Conservation (phyloP, 2,113 vertebrate genomes). For the Mastomys natalensis region DNA sequence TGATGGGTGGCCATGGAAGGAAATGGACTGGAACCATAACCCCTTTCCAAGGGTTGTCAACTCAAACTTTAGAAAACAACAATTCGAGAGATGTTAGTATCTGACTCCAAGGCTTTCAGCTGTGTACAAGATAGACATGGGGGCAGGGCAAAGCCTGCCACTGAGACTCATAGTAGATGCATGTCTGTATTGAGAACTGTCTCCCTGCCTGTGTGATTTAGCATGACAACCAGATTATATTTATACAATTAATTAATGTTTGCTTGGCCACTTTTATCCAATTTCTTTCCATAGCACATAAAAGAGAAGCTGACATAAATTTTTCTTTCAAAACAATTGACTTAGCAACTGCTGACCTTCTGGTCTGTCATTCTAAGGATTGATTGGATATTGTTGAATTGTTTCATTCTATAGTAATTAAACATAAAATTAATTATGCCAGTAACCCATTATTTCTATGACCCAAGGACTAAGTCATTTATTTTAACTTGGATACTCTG, state of each 20-base stretch:
- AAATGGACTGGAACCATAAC: background rate
- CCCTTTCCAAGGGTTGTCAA: constrained; percentile 7
- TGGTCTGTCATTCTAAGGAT: constrained; percentile 89
- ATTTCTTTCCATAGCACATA: constrained; percentile 90
- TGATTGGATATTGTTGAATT: constrained; percentile 92
- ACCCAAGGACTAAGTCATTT: constrained; percentile 90
- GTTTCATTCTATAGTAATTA: constrained; percentile 92
- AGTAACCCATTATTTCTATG: constrained; percentile 90
- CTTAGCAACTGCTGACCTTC: constrained; percentile 92
- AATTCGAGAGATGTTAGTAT: constrained; percentile 46
- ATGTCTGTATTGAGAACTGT: constrained; percentile 41
- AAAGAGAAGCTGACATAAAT: constrained; percentile 91
- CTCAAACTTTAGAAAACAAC: constrained; percentile 65
- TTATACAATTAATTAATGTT: constrained; percentile 91
- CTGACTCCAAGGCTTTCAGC: constrained; percentile 61
- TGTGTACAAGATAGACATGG: background rate
- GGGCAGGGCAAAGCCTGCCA: constrained; percentile 58
- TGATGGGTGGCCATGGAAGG: background rate
- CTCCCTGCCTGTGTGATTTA: constrained; percentile 83
- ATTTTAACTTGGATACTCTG: constrained; percentile 88
- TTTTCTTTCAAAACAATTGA: constrained; percentile 92
- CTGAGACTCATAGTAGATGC: constrained; percentile 72
- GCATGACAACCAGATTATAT: constrained; percentile 86
- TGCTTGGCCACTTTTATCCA: constrained; percentile 91
- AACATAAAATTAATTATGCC: constrained; percentile 93